Base-by-base conservation (phyloP, 2,113 vertebrate genomes). In the Podilymbus podiceps region DNA sequence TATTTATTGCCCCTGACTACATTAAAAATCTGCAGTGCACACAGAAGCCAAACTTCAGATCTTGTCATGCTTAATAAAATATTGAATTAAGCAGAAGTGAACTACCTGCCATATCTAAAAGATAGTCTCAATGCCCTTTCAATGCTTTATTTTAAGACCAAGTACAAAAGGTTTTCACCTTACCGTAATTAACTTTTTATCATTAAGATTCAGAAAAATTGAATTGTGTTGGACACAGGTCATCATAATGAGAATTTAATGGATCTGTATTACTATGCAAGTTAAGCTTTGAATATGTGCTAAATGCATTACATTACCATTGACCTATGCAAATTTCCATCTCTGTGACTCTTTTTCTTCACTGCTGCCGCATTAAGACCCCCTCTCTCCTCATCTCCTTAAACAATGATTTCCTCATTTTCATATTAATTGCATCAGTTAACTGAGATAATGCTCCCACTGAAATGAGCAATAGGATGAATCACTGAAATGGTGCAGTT, bases 361-460 rank as follows among this genome's bases (percentile, higher is more conserved):
- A 87, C 85, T 23, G 64, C 91, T 85, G 94, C 97, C 14, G 89
- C 96, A 97, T 97, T 95, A 97, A 86, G 59, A 92, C 88, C 97
- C 97, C 93, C 97, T 97, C 96, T 89, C 88, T 97, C 96, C 97
- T 98, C 97, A 97, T 98, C 98, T 98, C 96, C 94, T 98, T 98
- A 98, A 98, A 98, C 98, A 98, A 98, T 98, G 97, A 98, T 98
- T 98, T 98, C 96, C 98, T 98, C 98, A 98, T 98, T 98, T 98
- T 98, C 98, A 98, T 98, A 98, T 98, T 98, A 98, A 98, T 98
- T 98, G 98, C 98, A 98, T 98, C 98, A 98, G 98, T 98, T 98
- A 98, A 97, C 98, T 97, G 97, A 98, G 98, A 98, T 98, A 98
- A 98, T 98, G 98, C 96, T 98, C 96, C 97, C 97, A 96, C 97